Conservation (phyloP, 2,888 invertebrate genomes). For the Melitaea athalia region DNA sequence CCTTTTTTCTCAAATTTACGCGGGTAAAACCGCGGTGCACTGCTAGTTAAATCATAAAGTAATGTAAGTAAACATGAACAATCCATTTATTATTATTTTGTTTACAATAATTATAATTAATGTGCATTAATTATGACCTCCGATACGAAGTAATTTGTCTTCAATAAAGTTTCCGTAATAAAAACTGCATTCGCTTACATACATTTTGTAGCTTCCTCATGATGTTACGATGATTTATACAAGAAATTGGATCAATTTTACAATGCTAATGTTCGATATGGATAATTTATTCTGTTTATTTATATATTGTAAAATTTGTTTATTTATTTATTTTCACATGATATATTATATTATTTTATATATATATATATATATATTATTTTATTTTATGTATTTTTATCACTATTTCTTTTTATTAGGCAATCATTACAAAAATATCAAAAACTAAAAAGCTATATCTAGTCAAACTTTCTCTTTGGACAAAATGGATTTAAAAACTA, state of each 20-base stretch:
- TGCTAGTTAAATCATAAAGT: background rate
- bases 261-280: background rate
- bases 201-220: constrained; percentile 13
- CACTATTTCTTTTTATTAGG: too few relatives aligned
- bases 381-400: too few relatives aligned
- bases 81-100: background rate
- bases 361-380: too few relatives aligned
- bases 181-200: constrained; percentile 19
- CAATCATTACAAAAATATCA: too few relatives aligned
- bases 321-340: too few relatives aligned
- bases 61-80: background rate
- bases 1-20: too few relatives aligned
- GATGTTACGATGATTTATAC: background rate
- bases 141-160: constrained; percentile 8
- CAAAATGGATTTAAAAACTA: too few relatives aligned
- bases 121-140: background rate
- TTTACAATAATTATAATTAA: background rate
- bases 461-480: too few relatives aligned
- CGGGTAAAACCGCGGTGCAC: background rate
- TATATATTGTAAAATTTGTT: too few relatives aligned
- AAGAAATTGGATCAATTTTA: background rate
- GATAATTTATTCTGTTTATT: background rate
- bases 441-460: too few relatives aligned
- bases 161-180: constrained; percentile 15
- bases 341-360: too few relatives aligned